Evolutionary conservation across 2,797 vertebrate genomes (phyloP), one percentile per base, ranked within the genome.

Genomic region (Labeo calbasu): DNA sequence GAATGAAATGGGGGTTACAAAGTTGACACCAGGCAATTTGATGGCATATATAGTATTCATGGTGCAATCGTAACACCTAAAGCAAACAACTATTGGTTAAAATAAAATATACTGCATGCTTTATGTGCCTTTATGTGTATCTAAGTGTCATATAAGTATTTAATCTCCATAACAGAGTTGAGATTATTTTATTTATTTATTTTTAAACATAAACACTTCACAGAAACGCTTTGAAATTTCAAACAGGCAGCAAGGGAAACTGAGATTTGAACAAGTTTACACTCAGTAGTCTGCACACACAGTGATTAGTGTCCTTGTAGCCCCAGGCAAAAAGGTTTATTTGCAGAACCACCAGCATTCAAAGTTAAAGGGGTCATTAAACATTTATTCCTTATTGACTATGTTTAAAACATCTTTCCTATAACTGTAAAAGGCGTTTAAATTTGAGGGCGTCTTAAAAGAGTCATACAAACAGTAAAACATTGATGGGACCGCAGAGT

Each of bases 351-450:
- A 91, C 89, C 87, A 88, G 90, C 91, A 91, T 92, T 92, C 88
- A 91, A 92, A 94, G 92, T 94, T 92, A 94, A 92, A 93, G 90
- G 89, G 91, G 88, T 92, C 91, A 94, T 94, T 93, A 93, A 94
- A 94, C 91, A 93, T 93, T 81, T 92, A 93, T 91, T 94, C 90
- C 90, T 92, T 93, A 94, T 93, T 94, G 93, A 94, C 92, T 94
- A 90, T 92, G 92, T 94, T 94, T 93, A 93, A 93, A 94, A 93
- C 92, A 92, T 93, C 89, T 93, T 94, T 93, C 91, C 91, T 92
- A 88, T 90, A 92, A 94, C 92, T 92, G 92, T 92, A 92, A 93
- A 94, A 91, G 90, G 92, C 91, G 93, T 92, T 94, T 93, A 93
- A 92, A 93, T 93, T 93, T 94, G 93, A 95, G 91, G 93, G 93